Conservation (phyloP, 2,113 vertebrate genomes). For the Glaucidium brasilianum region DNA sequence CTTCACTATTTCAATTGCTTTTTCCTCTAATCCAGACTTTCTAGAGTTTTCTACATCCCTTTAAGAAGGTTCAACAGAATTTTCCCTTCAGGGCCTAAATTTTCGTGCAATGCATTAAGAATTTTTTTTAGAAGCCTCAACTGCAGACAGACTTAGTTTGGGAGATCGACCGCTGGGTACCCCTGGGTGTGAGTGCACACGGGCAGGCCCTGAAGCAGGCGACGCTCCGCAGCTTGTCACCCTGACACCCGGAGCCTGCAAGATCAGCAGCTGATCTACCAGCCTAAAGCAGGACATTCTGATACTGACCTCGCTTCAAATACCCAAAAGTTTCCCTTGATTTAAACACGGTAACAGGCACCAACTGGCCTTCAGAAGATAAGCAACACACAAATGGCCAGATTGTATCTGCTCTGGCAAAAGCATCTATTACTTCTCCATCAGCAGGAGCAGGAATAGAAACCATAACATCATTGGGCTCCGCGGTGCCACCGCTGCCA, state of each 20-base stretch:
- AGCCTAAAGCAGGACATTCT: not conserved
- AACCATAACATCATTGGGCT: not conserved
- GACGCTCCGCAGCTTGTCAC: not conserved
- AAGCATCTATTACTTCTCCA: not conserved
- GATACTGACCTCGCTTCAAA: not conserved
- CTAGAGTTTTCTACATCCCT: not conserved
- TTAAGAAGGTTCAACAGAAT: not conserved
- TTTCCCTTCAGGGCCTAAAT: not conserved
- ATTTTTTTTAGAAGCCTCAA: not conserved
- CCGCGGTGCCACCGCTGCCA: not conserved
- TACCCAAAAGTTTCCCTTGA: not conserved
- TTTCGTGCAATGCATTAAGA: not conserved
- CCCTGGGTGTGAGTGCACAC: rapidly evolving
- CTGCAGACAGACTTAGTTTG: rapidly evolving
- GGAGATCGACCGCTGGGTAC: not conserved
- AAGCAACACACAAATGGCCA: not conserved
- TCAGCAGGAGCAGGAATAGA: not conserved
- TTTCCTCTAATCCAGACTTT: not conserved
- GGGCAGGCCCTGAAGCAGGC: not conserved
- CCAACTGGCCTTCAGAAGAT: not conserved
- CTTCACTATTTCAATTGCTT: not conserved
- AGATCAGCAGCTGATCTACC: not conserved
- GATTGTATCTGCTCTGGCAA: not conserved
- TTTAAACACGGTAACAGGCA: not conserved
- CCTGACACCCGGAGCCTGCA: not conserved